Percentiles rank a stretch among this genome's conserved stretches.
Conservation (phyloP, 2,888 invertebrate genomes). For the Lymantria dispar region DNA sequence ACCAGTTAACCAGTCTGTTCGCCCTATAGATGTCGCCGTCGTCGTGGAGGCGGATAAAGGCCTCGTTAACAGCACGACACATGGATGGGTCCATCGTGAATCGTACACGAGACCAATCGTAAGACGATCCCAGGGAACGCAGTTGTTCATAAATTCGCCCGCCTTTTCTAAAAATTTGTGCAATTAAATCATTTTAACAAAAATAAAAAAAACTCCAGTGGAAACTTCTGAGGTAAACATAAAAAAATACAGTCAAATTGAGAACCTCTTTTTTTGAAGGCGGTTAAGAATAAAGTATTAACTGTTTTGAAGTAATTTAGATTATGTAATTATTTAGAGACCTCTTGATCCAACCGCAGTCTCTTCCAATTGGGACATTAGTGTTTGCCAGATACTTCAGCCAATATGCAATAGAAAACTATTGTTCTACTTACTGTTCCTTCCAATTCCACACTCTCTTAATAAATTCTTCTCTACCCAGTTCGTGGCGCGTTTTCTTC, state of each 20-base stretch:
- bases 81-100: slow-evolving; percentile 98
- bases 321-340: too few species aligned
- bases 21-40: slow-evolving; percentile 95
- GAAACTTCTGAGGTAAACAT: too few species aligned
- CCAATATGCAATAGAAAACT: too few species aligned
- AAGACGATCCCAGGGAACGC: slow-evolving; percentile 92
- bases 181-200: not conserved
- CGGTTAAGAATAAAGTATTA: too few species aligned
- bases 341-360: too few species aligned
- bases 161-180: slow-evolving; percentile 92
- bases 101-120: slow-evolving; percentile 96
- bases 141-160: slow-evolving; percentile 91
- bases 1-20: slow-evolving; percentile 98
- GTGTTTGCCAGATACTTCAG: too few species aligned
- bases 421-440: slow-evolving; percentile 80
- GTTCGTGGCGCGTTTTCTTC: slow-evolving; percentile 92
- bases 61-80: slow-evolving; percentile 94
- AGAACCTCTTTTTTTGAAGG: too few species aligned
- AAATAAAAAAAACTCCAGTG: not conserved
- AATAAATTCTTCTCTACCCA: slow-evolving; percentile 97
- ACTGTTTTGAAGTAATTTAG: too few species aligned
- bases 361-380: too few species aligned
- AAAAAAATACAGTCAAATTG: too few species aligned
- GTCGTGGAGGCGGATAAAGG: slow-evolving; percentile 95
- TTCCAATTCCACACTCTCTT: slow-evolving; percentile 98